Conservation (phyloP, 2,888 invertebrate genomes). For the Biston betularia region DNA sequence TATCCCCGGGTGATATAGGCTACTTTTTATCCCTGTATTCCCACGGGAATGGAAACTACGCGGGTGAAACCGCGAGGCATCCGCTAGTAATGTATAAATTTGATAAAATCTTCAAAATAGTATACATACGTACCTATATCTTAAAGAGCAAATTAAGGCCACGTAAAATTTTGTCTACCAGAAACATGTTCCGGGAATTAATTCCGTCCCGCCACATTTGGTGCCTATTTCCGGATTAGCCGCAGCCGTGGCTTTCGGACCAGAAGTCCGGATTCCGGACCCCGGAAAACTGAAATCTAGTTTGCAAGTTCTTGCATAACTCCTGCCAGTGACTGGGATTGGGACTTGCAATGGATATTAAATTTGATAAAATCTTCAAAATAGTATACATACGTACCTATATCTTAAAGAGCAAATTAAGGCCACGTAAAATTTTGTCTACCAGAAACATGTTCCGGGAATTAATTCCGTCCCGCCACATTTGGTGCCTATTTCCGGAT, state of each 20-base stretch:
- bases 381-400: too few relatives aligned
- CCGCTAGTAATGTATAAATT: too few relatives aligned
- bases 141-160: too few relatives aligned
- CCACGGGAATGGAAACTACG: too few relatives aligned
- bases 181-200: slow-evolving; percentile 9
- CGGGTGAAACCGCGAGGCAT: too few relatives aligned
- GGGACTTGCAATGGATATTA: slow-evolving; percentile 1
- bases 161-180: not conserved
- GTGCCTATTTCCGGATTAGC: slow-evolving; percentile 19
- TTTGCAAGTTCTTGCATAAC: slow-evolving; percentile 40
- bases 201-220: slow-evolving; percentile 11
- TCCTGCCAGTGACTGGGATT: slow-evolving; percentile 24
- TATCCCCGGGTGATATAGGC: too few relatives aligned
- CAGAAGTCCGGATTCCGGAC: slow-evolving; percentile 24
- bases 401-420: too few relatives aligned
- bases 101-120: too few relatives aligned
- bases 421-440: not conserved
- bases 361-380: not conserved
- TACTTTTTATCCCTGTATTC: too few relatives aligned
- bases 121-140: too few relatives aligned
- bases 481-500: slow-evolving; percentile 17
- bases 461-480: slow-evolving; percentile 12
- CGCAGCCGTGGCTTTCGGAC: slow-evolving; percentile 17
- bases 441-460: slow-evolving; percentile 5
- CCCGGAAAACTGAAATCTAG: slow-evolving; percentile 32